Conservation (phyloP, 2,797 vertebrate genomes). For the Discoglossus pictus region DNA sequence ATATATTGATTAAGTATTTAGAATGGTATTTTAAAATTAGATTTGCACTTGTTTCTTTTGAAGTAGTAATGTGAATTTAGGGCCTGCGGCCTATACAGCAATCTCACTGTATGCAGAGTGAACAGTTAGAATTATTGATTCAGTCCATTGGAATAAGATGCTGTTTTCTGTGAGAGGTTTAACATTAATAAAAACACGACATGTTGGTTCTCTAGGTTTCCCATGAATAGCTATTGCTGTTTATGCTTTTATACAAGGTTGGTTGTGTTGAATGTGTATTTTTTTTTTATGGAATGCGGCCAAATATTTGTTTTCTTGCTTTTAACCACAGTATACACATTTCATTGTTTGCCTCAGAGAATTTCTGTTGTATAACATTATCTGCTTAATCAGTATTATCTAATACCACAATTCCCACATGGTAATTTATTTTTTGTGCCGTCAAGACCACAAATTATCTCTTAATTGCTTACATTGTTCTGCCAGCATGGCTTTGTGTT, state of each 20-base stretch:
- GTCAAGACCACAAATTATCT: conserved; percentile 12
- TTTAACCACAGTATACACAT: conserved; percentile 12
- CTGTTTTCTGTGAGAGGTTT: conserved; percentile 16
- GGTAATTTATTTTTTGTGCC: conserved; percentile 11
- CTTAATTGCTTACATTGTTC: conserved; percentile 8
- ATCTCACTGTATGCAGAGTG: not conserved
- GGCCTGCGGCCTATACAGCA: conserved; percentile 1
- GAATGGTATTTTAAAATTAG: too few species aligned
- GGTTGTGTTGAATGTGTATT: not conserved
- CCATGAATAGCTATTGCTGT: conserved; percentile 13
- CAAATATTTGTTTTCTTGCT: not conserved
- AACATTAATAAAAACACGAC: conserved; percentile 4
- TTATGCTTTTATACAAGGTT: conserved; percentile 4
- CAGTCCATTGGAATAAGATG: not conserved
- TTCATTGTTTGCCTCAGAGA: conserved; percentile 2
- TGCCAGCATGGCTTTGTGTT: not conserved
- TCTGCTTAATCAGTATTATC: conserved; percentile 21
- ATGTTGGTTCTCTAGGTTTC: conserved; percentile 2
- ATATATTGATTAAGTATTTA: too few species aligned
- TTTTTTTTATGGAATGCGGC: not conserved
- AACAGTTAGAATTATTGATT: conserved; percentile 9
- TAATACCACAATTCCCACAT: conserved; percentile 10
- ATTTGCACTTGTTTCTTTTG: conserved; percentile 3
- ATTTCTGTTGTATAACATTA: conserved; percentile 18
- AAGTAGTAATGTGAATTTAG: not conserved